A percentile compares a stretch with the other conserved stretches of the same genome.
phyloP scores from a whole-genome alignment of 2,113 vertebrate species.

The Colius striatus region DNA sequence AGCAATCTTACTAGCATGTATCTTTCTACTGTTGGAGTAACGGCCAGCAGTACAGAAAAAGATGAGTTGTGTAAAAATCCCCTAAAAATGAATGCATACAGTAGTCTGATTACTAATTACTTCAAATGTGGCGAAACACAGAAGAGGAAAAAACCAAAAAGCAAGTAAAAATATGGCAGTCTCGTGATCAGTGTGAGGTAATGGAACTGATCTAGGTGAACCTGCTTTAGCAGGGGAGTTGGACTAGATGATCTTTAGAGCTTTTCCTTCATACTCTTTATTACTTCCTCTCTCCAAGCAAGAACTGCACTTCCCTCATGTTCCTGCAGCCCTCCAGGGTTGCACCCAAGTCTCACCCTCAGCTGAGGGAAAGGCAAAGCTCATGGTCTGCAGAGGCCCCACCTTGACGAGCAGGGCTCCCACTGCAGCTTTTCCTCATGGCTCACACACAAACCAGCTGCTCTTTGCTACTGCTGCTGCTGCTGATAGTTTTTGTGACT shows the following conservation, averaged over 20 bases:
- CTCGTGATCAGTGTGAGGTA: neutral
- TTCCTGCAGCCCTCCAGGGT: neutral
- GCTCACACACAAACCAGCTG: neutral
- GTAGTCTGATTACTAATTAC: neutral
- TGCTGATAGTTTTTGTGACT: neutral
- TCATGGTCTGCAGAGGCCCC: fast-evolving
- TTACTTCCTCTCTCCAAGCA: neutral
- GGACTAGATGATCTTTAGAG: no score
- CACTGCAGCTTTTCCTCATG: neutral
- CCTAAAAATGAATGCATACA: neutral
- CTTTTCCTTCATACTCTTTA: neutral
- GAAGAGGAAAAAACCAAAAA: neutral
- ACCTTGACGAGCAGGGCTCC: no score
- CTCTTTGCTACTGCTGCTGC: neutral
- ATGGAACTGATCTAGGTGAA: no score
- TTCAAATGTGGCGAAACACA: neutral
- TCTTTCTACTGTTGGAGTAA: neutral
- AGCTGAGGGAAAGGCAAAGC: neutral
- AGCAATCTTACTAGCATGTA: neutral
- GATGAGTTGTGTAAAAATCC: neutral
- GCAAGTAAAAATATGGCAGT: neutral
- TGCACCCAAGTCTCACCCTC: neutral
- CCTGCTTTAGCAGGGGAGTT: no score
- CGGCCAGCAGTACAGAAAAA: neutral
- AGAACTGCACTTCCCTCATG: neutral